Conservation (phyloP, 1,140 invertebrate species). For the Argopecten irradians region DNA sequence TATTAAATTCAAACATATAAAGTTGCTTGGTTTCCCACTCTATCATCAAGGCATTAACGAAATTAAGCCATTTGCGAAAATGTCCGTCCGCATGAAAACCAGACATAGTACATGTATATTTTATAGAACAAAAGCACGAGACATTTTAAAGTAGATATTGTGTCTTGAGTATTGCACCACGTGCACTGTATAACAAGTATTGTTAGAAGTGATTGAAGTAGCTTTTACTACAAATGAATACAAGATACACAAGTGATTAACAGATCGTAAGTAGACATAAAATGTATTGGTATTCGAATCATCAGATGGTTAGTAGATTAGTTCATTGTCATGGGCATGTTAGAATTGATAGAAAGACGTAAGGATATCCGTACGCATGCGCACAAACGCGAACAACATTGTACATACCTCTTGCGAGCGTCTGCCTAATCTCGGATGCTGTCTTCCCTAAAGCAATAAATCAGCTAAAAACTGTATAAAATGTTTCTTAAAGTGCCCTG, state of each 20-base stretch:
- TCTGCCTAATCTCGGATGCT: not conserved
- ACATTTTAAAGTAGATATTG: too few species aligned
- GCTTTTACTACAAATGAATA: not conserved
- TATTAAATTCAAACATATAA: too few species aligned
- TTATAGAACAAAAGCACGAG: too few species aligned
- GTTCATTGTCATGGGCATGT: not conserved
- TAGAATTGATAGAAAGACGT: not conserved
- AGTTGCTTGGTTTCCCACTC: too few species aligned
- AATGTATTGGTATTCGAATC: not conserved
- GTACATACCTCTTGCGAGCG: not conserved
- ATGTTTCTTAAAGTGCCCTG: not conserved
- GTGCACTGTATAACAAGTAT: not conserved
- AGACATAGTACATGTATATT: too few species aligned
- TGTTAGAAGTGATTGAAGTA: not conserved
- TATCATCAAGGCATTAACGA: too few species aligned
- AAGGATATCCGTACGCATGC: not conserved
- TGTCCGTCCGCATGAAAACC: too few species aligned
- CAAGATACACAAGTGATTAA: not conserved
- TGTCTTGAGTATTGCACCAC: too few species aligned
- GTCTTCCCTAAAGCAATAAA: slow-evolving; percentile 12
- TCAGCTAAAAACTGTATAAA: not conserved
- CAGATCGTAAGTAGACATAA: not conserved
- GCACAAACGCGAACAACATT: slow-evolving; percentile 15
- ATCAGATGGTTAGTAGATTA: not conserved
- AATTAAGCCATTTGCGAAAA: too few species aligned